Percentiles rank a stretch among this genome's conserved stretches.
Evolutionary conservation across 2,113 vertebrate species (phyloP).

Genomic region (Morone chrysops): DNA sequence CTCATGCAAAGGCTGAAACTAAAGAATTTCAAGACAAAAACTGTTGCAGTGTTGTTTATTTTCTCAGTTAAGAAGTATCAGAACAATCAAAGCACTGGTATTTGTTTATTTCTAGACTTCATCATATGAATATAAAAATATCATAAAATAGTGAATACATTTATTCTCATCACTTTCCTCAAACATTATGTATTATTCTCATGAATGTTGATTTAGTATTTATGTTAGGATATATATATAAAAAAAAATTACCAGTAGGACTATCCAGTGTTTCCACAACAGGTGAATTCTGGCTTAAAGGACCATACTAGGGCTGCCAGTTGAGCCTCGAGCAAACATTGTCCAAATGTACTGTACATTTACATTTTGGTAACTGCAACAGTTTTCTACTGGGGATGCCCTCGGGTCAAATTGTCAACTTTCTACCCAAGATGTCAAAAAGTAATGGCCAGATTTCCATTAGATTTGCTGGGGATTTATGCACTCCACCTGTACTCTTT

Average conservation of each 20-base stretch:
- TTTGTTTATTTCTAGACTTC: not conserved
- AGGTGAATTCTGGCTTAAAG: not conserved
- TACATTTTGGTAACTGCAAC: conserved; percentile 12
- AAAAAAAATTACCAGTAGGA: not conserved
- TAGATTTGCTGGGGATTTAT: conserved; percentile 19
- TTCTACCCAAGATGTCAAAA: conserved; percentile 21
- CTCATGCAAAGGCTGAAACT: not conserved
- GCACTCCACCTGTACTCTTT: not conserved
- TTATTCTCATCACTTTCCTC: not conserved
- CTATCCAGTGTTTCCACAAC: not conserved
- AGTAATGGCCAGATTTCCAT: conserved; percentile 31
- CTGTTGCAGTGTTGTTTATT: not conserved
- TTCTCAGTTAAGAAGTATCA: not conserved
- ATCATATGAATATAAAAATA: not conserved
- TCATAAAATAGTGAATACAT: not conserved
- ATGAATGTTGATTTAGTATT: not conserved
- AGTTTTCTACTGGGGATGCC: conserved; percentile 16
- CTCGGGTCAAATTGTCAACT: conserved; percentile 18
- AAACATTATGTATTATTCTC: not conserved
- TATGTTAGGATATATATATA: too few relatives aligned
- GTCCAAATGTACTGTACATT: conserved; percentile 9
- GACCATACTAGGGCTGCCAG: conserved; percentile 2
- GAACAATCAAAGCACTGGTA: not conserved
- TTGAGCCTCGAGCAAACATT: conserved; percentile 7
- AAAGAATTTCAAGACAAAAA: not conserved